Evolutionary conservation across 1,140 invertebrate genomes (phyloP).

Genomic region (Macrobrachium nipponense): DNA sequence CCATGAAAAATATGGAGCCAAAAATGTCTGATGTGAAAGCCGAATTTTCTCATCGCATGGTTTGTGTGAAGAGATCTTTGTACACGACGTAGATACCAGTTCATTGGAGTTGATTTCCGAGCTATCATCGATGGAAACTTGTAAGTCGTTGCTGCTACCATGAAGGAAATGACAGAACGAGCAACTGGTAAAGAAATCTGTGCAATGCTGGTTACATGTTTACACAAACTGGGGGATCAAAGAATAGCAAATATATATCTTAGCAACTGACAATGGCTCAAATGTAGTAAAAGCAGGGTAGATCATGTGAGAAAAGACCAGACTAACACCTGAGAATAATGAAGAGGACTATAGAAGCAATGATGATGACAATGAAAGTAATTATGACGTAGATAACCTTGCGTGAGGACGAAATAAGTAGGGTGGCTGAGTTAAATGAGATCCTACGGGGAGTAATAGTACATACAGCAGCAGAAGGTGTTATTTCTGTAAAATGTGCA

Average conservation of each 20-base stretch:
- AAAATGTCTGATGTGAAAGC: neutral
- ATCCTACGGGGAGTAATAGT: neutral
- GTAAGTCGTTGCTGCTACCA: slow-evolving; percentile 7
- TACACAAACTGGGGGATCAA: slow-evolving; percentile 17
- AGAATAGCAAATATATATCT: slow-evolving; percentile 2
- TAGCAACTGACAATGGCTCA: slow-evolving; percentile 25
- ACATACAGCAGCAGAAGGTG: neutral
- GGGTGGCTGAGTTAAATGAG: neutral
- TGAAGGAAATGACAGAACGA: slow-evolving; percentile 18
- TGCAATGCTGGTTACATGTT: slow-evolving; percentile 4
- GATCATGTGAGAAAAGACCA: too few relatives aligned
- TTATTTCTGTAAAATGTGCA: slow-evolving; percentile 1
- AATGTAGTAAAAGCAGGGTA: slow-evolving; percentile 14
- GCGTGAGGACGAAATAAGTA: too few relatives aligned
- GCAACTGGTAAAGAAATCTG: slow-evolving; percentile 20
- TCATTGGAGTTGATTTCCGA: slow-evolving; percentile 7
- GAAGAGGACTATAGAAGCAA: slow-evolving; percentile 27
- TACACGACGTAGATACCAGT: neutral
- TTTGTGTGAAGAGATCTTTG: neutral
- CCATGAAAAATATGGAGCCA: too few relatives aligned
- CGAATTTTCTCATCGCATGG: neutral
- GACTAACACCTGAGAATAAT: too few relatives aligned
- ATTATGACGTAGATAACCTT: neutral
- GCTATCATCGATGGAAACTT: neutral
- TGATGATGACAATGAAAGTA: neutral